Base-by-base conservation (phyloP, 2,797 vertebrate genomes). In the Pantherophis vulpinus region DNA sequence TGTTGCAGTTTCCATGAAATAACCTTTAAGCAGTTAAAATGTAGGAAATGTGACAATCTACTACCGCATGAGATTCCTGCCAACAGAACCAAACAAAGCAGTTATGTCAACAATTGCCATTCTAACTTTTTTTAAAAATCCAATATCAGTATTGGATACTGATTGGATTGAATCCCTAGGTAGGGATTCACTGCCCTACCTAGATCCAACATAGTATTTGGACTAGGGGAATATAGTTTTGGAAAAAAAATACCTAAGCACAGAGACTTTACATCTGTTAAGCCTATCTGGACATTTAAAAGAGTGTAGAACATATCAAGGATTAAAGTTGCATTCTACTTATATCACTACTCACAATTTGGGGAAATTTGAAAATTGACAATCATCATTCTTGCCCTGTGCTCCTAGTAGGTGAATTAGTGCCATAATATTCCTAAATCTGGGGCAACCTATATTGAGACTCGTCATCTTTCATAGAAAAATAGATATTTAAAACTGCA, bases 1-100 rank as follows among this genome's bases (percentile, higher is more conserved):
- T 54, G 51, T 54, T 54, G 93, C 5, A 32, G 54, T 89, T 96
- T 90, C 91, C 29, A 27, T 92, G 87, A 95, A 93, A 66, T 95
- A 94, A 91, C 29, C 88, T 94, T 86, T 88, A 94, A 93, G 87
- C 94, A 96, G 92, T 96, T 96, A 94, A n/a, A 94, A 83, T 29
- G 86, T 54, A 91, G 29, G n/a, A 95, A 90, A 83, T 92, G 23
- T 37, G 92, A 83, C 89, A 55, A 29, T 93, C 70, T 93, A 25
- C 83, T 87, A 60, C 32, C 91, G 70, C 83, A n/a, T 0, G 93
- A 96, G 83, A 92, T 91, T 2, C 90, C 63, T 94, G 0, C 42
- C 11, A 79, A 93, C 59, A 42, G 37, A 1, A 87, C 0, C 0
- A 92, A 29, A 25, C 32, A 42, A 37, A 86, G 29, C 88, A 59